Base-by-base conservation (phyloP, 2,113 vertebrate genomes). In the Solenodon paradoxus region DNA sequence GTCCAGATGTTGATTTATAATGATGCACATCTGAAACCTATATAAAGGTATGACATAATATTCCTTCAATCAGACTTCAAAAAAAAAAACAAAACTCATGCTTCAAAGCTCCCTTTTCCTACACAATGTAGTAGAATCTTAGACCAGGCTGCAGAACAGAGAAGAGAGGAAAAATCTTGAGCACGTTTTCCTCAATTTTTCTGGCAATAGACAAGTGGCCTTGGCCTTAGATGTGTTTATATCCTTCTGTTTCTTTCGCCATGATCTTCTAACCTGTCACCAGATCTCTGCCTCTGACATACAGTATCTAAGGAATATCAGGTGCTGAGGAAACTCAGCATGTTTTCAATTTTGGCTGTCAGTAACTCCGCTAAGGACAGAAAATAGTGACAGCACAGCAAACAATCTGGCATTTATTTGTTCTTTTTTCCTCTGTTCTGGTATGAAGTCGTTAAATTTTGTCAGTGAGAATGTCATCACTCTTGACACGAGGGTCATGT, bases 331-430 rank as follows among this genome's bases (percentile, higher is more conserved):
- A 93, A 28, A 19, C 72, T 78, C 91, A 82, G 45, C 68, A 24
- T 68, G 63, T 90, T 97, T 98, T 97, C 95, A 93, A 47, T 95
- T 88, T 94, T 20, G 88, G 55, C 68, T 98, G 97, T 95, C 95
- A 96, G 74, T 92, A 95, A 85, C 68, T 4, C 12, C 9, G 12
- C 72, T 53, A 93, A 22, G 12, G 12, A 96, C 95, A 35, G 30
- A 32, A 78, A 97, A 35, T 7, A 4, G 0, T 75, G 63, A 63
- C 88, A 94, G 94, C 57, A 9, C 38, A 3, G 2, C 8, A 59
- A 66, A 78, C 22, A 66, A 7, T 49, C 61, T 95, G 84, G 63
- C 9, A 12, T 85, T 78, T 83, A 11, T 97, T 95, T 95, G 17
- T 61, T 55, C 24, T 90, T 93, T 68, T 61, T 5, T 68, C 78